Percentiles rank a stretch among this genome's conserved stretches.
These are phyloP conservation scores for Schlechtendalia chinensis DNA, from an alignment of 1,140 invertebrate species.

Conservation along the genomic window DNA sequence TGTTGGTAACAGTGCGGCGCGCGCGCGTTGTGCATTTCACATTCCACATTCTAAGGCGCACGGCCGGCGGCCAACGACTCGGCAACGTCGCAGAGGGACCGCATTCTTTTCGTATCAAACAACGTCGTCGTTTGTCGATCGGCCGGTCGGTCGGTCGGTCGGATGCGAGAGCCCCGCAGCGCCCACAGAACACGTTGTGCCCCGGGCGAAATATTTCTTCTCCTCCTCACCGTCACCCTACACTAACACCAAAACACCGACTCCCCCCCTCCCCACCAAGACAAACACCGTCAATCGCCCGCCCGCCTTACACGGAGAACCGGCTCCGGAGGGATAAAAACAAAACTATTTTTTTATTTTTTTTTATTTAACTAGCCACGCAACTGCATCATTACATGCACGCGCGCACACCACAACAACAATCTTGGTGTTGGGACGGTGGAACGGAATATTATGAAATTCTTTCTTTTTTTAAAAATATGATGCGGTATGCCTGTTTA, in stretches of 20 bases:
- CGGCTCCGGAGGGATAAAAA: conserved; percentile 7
- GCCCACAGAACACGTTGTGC: conserved; percentile 49
- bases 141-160: conserved; percentile 6
- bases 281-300: conserved; percentile 28
- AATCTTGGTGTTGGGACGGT: not conserved
- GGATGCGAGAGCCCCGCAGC: conserved; percentile 51
- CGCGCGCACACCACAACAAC: not conserved
- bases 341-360: too few species aligned
- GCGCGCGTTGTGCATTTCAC: conserved; percentile 41
- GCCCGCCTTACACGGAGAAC: conserved; percentile 55
- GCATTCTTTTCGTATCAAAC: conserved; percentile 49
- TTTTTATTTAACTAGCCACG: not conserved
- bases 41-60: conserved; percentile 47
- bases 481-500: too few species aligned
- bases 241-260: not conserved
- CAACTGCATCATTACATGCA: conserved; percentile 1
- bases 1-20: conserved; percentile 47
- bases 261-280: too few species aligned
- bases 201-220: conserved; percentile 26
- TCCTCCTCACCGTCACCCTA: conserved; percentile 52
- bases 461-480: not conserved
- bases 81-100: conserved; percentile 47
- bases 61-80: conserved; percentile 11
- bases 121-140: conserved; percentile 39
- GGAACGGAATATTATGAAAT: not conserved